Conservation (phyloP, 2,888 invertebrate genomes). For the Neria commutata region DNA sequence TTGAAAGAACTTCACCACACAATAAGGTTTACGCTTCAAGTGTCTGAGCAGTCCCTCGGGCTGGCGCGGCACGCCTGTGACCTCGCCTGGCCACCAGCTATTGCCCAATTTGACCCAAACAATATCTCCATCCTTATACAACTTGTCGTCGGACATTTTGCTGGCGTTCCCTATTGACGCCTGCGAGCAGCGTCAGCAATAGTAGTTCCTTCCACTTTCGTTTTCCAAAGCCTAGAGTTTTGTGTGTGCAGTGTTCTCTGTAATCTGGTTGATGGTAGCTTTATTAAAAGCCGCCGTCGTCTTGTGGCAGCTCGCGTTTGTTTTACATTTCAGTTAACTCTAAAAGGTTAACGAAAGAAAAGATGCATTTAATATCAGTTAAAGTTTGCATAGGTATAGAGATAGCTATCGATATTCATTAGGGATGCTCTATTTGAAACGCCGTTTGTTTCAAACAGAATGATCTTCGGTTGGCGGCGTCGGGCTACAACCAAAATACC, state of each 20-base stretch:
- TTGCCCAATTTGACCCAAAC: constrained; percentile 85
- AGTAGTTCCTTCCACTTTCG: background rate
- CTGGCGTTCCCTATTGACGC: background rate
- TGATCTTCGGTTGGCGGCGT: no score
- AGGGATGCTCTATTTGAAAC: no score
- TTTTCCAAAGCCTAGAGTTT: no score
- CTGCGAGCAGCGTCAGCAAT: no score
- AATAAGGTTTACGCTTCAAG: constrained; percentile 75
- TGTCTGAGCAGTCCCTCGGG: constrained; percentile 69
- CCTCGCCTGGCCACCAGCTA: constrained; percentile 88
- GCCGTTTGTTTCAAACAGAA: no score
- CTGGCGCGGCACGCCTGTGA: constrained; percentile 70
- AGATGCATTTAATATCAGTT: background rate
- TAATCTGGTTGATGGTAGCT: background rate
- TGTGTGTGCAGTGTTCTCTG: background rate
- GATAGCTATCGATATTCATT: no score
- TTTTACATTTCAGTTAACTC: background rate
- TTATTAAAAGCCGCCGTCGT: background rate
- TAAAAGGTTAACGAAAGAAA: background rate
- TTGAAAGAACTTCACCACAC: constrained; percentile 83
- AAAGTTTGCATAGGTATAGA: background rate
- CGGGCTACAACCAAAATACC: no score
- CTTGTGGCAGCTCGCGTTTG: background rate
- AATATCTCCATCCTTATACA: constrained; percentile 72
- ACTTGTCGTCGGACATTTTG: constrained; percentile 42